Base-by-base conservation (phyloP, 2,797 vertebrate genomes). In the Sebastes iracundus region DNA sequence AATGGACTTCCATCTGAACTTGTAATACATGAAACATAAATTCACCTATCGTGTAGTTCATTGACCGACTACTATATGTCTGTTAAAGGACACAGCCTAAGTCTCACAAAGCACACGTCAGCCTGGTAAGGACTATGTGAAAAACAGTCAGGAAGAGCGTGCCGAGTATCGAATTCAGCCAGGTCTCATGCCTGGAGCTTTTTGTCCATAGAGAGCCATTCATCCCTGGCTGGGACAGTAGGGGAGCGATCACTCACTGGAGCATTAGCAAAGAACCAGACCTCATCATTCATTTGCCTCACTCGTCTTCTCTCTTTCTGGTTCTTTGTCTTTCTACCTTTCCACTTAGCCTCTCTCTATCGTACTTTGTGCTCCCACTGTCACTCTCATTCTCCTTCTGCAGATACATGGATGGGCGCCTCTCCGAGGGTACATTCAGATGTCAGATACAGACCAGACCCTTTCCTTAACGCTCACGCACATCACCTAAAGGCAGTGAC, bases 211-310 rank as follows among this genome's bases (percentile, higher is more conserved):
- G 90, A 90, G 92, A 82, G 86, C 75, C 71, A 90, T 94, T 85
- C 82, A 87, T 92, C 61, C 70, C 80, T 76, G 74, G 78, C 86
- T 49, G 61, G 77, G 87, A 86, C 76, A 84, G 85, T 59, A 33
- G 79, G 80, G 76, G 79, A 84, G 81, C 28, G 8, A 87, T 90
- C 81, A 68, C 79, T 92, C 88, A 87, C 71, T 70, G 75, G 72
- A 87, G 87, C 87, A 82, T 92, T 90, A 91, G 86, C 55, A 65
- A 81, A 87, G 85, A 88, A 76, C 82, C 85, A 93, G 86, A 87
- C 65, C 79, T 79, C 83, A 87, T 91, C 83, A 88, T 68, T 91
- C 76, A 88, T 80, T 77, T 53, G 52, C 77, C n/a, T 82, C 64
- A 38, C 75, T 85, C 68, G 61, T 77, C 61, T 85, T 67, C 77